Evolutionary conservation across 2,888 invertebrate genomes (phyloP).

Genomic region (Synanthedon tipuliformis): DNA sequence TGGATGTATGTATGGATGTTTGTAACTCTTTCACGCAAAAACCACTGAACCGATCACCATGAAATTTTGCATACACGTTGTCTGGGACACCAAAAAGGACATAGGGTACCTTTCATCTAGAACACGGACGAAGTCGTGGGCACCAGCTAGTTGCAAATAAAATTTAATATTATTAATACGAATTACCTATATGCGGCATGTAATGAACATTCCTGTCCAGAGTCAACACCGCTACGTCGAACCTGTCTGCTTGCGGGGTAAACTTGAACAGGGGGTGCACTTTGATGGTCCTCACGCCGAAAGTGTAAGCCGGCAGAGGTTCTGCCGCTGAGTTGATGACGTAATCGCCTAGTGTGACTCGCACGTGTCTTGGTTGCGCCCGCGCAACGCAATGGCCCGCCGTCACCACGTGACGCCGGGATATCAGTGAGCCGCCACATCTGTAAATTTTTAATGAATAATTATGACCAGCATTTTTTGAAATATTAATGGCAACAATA

Average conservation of each 20-base stretch:
- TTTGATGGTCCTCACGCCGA: conserved; percentile 89
- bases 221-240: conserved; percentile 90
- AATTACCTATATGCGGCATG: conserved; percentile 84
- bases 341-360: conserved; percentile 92
- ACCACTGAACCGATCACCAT: too few relatives aligned
- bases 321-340: conserved; percentile 94
- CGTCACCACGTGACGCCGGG: conserved; percentile 91
- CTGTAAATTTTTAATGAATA: conserved; percentile 50
- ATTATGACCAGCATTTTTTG: neutral
- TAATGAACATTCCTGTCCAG: conserved; percentile 90
- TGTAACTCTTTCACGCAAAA: too few relatives aligned
- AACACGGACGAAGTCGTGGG: too few relatives aligned
- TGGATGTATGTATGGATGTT: too few relatives aligned
- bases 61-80: too few relatives aligned
- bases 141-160: too few relatives aligned
- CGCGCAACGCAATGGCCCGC: conserved; percentile 95
- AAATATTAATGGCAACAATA: too few relatives aligned
- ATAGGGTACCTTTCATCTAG: too few relatives aligned
- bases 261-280: conserved; percentile 86
- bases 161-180: too few relatives aligned
- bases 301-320: conserved; percentile 90
- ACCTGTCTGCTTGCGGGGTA: conserved; percentile 91
- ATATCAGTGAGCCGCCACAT: conserved; percentile 92
- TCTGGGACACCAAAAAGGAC: too few relatives aligned
- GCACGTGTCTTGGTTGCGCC: conserved; percentile 89